Base-by-base conservation (phyloP, 2,888 invertebrate species). In the Dolomedes plantarius region DNA sequence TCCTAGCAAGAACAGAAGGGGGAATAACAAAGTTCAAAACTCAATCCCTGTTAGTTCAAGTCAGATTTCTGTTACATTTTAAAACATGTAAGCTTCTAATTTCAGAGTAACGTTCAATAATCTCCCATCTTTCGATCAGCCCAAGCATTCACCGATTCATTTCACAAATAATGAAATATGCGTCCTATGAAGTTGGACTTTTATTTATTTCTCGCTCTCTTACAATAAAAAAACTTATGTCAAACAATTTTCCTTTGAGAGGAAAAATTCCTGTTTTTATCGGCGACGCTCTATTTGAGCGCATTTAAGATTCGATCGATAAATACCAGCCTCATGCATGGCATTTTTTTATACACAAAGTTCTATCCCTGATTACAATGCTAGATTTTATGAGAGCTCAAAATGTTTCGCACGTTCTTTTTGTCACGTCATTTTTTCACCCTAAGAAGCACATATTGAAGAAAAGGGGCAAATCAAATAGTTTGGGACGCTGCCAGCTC, bases 371-470 rank as follows among this genome's bases (percentile, higher is more conserved):
- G 76, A 83, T 83, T 83, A 72, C 77, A 83, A 83, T 76, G 67
- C 75, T 50, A 27, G 50, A 72, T 83, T 83, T 83, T 83, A 83
- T 67, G 83, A 72, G 77, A 65, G 77, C 72, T 65, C 23, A 83
- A 72, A 83, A 83, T 77, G 77, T 77, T 83, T 83, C 72, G 71
- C 83, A 77, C 83, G 83, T 83, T 50, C 56, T 64, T 83, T 56
- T 73, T 76, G 76, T 71, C 77, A 83, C 76, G 83, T 76, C 77
- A 83, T 77, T 77, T 77, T 65, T 76, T 82, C 64, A 64, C 69
- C 69, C 39, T 68, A 39, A 71, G 23, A 46, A 46, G 46, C 23
- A 23, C 23, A 56, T 56, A 16, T n/a, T 56, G 16, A 56, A 56
- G 23, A 56, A 56, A 56, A 23, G 23, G 41, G 13, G 23, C 56